Percentiles rank a stretch among this genome's conserved stretches.
These are phyloP conservation scores for Temnothorax unifasciatus DNA, from an alignment of 2,888 invertebrate species.

Conservation along the genomic window DNA sequence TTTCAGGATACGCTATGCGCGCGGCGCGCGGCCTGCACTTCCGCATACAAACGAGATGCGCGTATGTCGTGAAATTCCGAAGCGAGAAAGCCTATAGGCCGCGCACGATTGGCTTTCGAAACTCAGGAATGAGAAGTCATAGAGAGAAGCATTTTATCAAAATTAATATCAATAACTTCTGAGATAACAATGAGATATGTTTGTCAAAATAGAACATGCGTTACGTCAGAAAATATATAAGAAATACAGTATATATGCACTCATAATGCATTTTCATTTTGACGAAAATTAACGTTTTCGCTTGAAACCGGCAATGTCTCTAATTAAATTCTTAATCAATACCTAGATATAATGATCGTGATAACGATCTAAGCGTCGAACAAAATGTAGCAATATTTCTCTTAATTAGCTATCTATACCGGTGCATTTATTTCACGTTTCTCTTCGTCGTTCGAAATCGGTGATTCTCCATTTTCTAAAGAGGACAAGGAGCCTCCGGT, in stretches of 20 bases:
- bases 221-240: background rate
- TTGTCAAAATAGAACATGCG: background rate
- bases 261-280: background rate
- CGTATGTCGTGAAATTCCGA: slow-evolving; percentile 7
- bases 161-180: background rate
- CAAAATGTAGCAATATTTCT: background rate
- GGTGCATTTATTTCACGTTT: background rate
- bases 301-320: background rate
- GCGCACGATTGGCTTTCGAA: slow-evolving; percentile 10
- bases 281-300: background rate
- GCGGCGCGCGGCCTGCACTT: background rate
- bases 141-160: background rate
- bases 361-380: background rate
- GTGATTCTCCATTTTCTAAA: background rate
- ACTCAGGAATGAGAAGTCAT: background rate
- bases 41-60: slow-evolving; percentile 22
- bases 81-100: background rate
- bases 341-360: background rate
- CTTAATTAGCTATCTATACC: background rate
- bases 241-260: background rate
- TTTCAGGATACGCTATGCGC: background rate
- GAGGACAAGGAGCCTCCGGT: background rate
- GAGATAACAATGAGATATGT: background rate
- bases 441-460: slow-evolving; percentile 1
- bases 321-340: background rate